A percentile compares a stretch with the other conserved stretches of the same genome.
These are phyloP conservation scores for Columbina picui DNA, from an alignment of 2,113 vertebrate genomes.

Conservation along the genomic window DNA sequence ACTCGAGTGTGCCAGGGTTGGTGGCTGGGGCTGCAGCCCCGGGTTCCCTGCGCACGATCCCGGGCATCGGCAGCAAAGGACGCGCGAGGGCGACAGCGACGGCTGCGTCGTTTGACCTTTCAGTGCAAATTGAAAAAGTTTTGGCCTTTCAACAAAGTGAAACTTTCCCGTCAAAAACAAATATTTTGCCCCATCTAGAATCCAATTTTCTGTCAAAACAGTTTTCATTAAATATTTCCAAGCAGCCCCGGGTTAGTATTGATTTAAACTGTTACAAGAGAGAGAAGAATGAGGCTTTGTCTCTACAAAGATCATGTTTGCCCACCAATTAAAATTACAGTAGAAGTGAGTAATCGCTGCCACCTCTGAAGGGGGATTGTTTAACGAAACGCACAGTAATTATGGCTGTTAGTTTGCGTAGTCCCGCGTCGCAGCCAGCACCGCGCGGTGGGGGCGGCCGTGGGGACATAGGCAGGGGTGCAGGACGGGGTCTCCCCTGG, in stretches of 20 bases:
- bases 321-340: conserved; percentile 53
- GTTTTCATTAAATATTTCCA: conserved; percentile 68
- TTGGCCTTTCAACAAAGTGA: background rate
- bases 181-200: conserved; percentile 49
- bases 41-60: background rate
- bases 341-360: background rate
- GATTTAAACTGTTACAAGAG: conserved; percentile 56
- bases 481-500: background rate
- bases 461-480: no score
- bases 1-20: background rate
- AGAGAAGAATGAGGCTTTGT: conserved; percentile 55
- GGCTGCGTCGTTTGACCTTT: background rate
- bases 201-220: conserved; percentile 68
- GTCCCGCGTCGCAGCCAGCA: fast-evolving
- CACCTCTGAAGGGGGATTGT: background rate
- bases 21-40: background rate
- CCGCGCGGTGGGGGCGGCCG: no score
- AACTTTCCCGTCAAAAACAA: background rate
- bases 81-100: fast-evolving
- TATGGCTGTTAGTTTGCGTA: background rate
- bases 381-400: background rate
- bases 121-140: background rate
- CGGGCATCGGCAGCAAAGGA: fast-evolving
- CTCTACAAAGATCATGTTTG: conserved; percentile 38
- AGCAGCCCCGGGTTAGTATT: conserved; percentile 50